phyloP scores from a whole-genome alignment of 2,888 invertebrate genomes.

The Drosophila koepferae region DNA sequence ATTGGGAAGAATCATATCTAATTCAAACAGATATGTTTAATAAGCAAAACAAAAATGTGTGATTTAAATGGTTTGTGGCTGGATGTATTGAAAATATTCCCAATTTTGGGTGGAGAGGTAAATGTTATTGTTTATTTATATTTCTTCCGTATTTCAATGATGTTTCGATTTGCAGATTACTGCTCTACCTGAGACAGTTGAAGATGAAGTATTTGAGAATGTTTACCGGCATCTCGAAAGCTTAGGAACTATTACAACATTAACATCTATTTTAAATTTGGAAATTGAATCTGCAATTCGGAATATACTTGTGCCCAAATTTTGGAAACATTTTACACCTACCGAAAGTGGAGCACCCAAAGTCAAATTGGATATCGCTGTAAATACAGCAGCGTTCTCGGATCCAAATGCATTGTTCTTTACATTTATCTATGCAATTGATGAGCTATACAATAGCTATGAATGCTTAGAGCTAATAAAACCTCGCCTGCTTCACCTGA shows the following conservation, averaged over 20 bases:
- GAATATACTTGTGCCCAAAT: conserved; percentile 78
- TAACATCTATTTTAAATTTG: conserved; percentile 73
- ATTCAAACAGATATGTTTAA: conserved; percentile 8
- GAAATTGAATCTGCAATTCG: conserved; percentile 81
- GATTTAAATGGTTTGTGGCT: conserved; percentile 74
- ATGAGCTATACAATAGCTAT: conserved; percentile 77
- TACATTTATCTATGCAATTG: conserved; percentile 81
- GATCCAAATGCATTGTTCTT: conserved; percentile 67
- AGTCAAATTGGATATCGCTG: conserved; percentile 25
- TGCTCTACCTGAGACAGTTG: conserved; percentile 25
- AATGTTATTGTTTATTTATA: conserved; percentile 1
- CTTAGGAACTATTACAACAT: conserved; percentile 42
- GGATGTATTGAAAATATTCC: conserved; percentile 75
- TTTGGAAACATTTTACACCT: conserved; percentile 81
- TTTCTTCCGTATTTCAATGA: background rate
- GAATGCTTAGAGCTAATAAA: conserved; percentile 65
- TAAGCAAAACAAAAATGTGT: conserved; percentile 53
- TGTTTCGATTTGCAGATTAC: conserved; percentile 8
- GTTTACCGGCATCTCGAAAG: conserved; percentile 42
- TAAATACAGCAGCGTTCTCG: conserved; percentile 48
- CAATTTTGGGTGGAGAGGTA: conserved; percentile 77
- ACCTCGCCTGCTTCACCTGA: conserved; percentile 61
- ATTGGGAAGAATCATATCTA: conserved; percentile 6
- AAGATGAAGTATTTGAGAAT: conserved; percentile 44
- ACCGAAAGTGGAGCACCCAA: conserved; percentile 25